Percentiles rank a stretch among this genome's conserved stretches.
Conservation (phyloP, 2,113 vertebrate genomes). For the Anguilla rostrata region DNA sequence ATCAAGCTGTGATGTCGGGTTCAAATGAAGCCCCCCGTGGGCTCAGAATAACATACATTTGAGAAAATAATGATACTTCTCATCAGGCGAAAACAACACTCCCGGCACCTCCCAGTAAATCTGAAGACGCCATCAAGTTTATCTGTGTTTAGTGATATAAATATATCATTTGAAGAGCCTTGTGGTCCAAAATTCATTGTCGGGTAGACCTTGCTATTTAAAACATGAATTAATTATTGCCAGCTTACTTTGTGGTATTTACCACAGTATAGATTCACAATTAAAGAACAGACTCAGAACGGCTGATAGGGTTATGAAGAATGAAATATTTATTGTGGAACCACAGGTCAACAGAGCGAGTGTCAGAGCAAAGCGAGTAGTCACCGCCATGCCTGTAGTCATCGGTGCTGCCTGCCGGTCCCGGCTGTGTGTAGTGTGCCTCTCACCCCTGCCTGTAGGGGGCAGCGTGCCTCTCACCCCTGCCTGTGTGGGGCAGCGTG, state of each 20-base stretch:
- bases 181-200: constrained; percentile 14
- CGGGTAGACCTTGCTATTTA: constrained; percentile 44
- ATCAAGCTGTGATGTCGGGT: not conserved
- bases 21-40: not conserved
- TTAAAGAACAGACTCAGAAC: constrained; percentile 57
- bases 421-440: not conserved
- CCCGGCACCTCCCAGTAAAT: not conserved
- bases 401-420: not conserved
- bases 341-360: constrained; percentile 44
- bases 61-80: not conserved
- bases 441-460: too few species aligned
- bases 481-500: too few species aligned
- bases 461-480: too few species aligned
- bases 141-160: not conserved
- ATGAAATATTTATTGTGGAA: constrained; percentile 64
- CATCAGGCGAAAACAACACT: not conserved
- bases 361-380: constrained; percentile 41
- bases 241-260: constrained; percentile 66
- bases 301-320: constrained; percentile 32
- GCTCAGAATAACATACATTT: not conserved
- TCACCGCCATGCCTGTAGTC: constrained; percentile 22
- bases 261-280: constrained; percentile 53
- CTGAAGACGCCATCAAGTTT: not conserved
- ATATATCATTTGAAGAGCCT: not conserved
- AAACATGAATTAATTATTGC: constrained; percentile 70